Conservation (phyloP, 2,113 vertebrate species). For the Limnothrissa miodon region DNA sequence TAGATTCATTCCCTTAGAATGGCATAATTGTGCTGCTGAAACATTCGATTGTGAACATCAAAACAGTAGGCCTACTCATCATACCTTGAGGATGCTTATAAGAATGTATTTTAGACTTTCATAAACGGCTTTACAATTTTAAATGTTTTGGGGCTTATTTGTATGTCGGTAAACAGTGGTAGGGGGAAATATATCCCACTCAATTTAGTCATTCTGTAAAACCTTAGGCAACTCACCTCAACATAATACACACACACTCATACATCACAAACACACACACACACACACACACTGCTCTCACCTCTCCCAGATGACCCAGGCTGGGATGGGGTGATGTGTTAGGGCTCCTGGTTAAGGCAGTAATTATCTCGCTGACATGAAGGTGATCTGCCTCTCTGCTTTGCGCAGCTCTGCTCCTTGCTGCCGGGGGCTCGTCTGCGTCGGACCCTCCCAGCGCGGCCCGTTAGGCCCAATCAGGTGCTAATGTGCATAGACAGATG, state of each 20-base stretch:
- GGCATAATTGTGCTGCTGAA: not conserved
- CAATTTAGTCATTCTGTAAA: not conserved
- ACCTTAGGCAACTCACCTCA: conserved; percentile 12
- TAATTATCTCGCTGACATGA: conserved; percentile 85
- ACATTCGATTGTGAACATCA: not conserved
- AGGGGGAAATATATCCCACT: not conserved
- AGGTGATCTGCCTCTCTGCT: conserved; percentile 75
- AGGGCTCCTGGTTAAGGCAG: conserved; percentile 73
- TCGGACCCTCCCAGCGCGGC: conserved; percentile 71
- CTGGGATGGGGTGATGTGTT: not conserved
- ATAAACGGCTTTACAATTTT: too few species aligned
- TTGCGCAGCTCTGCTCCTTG: conserved; percentile 31
- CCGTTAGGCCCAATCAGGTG: conserved; percentile 90
- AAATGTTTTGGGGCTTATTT: not conserved
- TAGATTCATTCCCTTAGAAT: not conserved
- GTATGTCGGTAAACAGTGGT: not conserved
- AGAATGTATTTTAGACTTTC: too few species aligned
- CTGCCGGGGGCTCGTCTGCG: conserved; percentile 69
- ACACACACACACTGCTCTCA: not conserved
- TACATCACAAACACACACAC: not conserved
- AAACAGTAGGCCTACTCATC: not conserved
- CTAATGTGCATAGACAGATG: conserved; percentile 87
- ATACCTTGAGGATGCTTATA: not conserved
- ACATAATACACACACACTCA: not conserved
- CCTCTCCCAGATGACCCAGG: not conserved